phyloP scores from a whole-genome alignment of 2,113 vertebrate species.

The Ellobius talpinus region DNA sequence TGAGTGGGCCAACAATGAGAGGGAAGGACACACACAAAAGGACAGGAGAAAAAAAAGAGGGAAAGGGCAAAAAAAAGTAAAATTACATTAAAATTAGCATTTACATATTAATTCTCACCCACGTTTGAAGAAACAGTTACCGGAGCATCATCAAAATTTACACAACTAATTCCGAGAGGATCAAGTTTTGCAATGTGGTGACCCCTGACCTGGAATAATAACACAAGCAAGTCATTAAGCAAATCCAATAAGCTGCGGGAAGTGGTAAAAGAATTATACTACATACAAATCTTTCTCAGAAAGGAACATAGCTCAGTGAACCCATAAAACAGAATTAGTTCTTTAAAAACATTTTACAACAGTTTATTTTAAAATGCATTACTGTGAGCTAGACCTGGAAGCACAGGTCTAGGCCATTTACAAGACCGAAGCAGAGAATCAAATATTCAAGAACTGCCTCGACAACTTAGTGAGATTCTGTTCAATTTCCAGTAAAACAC shows the following conservation, averaged over 20 bases:
- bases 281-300: slow-evolving; percentile 46
- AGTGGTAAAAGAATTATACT: slow-evolving; percentile 42
- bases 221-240: slow-evolving; percentile 87
- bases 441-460: background rate
- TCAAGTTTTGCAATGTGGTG: slow-evolving; percentile 98
- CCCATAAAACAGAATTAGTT: background rate
- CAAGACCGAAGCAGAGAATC: background rate
- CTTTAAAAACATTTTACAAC: background rate
- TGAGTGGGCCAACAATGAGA: slow-evolving; percentile 82
- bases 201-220: slow-evolving; percentile 94
- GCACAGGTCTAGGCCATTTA: background rate
- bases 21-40: slow-evolving; percentile 78
- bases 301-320: background rate
- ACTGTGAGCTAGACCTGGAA: background rate
- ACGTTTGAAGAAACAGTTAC: slow-evolving; percentile 94
- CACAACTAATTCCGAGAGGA: slow-evolving; percentile 97
- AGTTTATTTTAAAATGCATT: background rate
- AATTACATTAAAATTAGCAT: slow-evolving; percentile 87
- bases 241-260: slow-evolving; percentile 53
- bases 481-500: background rate
- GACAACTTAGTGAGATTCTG: background rate
- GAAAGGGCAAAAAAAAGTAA: slow-evolving; percentile 88
- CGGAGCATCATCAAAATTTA: slow-evolving; percentile 96
- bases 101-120: slow-evolving; percentile 93
- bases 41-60: slow-evolving; percentile 86